These are phyloP conservation scores for Botrylloides violaceus DNA, from an alignment of 23 tunicate species.

Conservation along the genomic window DNA sequence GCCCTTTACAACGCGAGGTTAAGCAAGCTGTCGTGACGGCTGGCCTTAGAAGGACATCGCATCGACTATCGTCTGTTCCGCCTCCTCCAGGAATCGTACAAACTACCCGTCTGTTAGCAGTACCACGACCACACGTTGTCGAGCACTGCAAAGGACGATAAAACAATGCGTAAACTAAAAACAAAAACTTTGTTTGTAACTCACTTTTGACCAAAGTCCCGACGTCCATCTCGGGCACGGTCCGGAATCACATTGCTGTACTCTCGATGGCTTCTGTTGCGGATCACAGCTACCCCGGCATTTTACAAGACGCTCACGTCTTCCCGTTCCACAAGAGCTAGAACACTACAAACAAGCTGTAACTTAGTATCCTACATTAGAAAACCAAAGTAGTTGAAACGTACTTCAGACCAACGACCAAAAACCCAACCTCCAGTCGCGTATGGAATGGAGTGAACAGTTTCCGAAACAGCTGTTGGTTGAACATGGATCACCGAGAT, in stretches of 20 bases:
- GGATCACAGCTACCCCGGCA: slow-evolving; percentile 30
- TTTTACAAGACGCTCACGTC: slow-evolving; percentile 30
- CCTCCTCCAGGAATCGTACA: slow-evolving; percentile 28
- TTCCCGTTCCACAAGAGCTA: slow-evolving; percentile 57
- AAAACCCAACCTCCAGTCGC: background rate
- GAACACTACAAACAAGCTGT: slow-evolving; percentile 62
- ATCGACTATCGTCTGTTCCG: slow-evolving; percentile 28
- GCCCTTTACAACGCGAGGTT: slow-evolving; percentile 2
- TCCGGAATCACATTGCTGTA: slow-evolving; percentile 11
- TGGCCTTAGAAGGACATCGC: slow-evolving; percentile 46
- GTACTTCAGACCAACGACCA: background rate
- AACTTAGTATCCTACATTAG: no score
- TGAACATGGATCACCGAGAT: background rate
- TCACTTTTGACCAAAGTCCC: slow-evolving; percentile 14
- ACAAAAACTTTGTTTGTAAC: no score
- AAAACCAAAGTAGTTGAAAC: no score
- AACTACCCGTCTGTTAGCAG: background rate
- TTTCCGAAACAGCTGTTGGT: background rate
- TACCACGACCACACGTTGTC: slow-evolving; percentile 23
- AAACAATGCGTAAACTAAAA: no score
- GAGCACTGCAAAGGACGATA: no score
- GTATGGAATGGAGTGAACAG: background rate
- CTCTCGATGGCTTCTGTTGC: slow-evolving; percentile 3
- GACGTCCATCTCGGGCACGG: slow-evolving; percentile 19
- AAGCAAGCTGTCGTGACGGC: slow-evolving; percentile 30